Percentiles rank a stretch among this genome's conserved stretches.
Conservation (phyloP, 1,140 invertebrate species). For the Adoxophyes honmai region DNA sequence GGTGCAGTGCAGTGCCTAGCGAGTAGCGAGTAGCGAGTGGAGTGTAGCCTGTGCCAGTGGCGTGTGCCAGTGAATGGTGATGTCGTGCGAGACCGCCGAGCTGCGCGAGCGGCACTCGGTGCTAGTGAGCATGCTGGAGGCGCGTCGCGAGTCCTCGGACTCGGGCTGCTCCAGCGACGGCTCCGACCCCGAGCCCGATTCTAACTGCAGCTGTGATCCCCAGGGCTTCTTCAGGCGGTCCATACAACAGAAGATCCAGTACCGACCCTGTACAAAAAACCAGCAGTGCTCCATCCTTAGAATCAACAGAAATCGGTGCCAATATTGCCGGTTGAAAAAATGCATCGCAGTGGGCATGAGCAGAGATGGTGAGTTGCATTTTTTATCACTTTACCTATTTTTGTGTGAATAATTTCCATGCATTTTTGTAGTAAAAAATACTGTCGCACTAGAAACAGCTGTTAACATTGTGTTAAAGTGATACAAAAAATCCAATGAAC, state of each 20-base stretch:
- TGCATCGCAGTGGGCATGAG: conserved; percentile 99
- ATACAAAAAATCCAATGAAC: neutral
- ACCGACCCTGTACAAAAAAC: conserved; percentile 97
- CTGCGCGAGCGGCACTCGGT: conserved; percentile 72
- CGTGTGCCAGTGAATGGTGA: conserved; percentile 64
- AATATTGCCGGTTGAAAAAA: conserved; percentile 98
- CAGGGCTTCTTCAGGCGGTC: conserved; percentile 92
- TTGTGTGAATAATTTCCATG: neutral
- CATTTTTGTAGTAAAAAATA: neutral
- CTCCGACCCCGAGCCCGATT: conserved; percentile 61
- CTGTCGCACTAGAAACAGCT: neutral
- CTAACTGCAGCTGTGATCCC: conserved; percentile 80
- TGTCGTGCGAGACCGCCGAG: conserved; percentile 61
- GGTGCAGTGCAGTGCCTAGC: conserved; percentile 44
- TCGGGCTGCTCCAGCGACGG: conserved; percentile 81
- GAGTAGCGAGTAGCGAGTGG: conserved; percentile 30
- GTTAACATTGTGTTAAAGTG: neutral
- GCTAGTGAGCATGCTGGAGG: conserved; percentile 77
- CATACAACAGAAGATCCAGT: conserved; percentile 99
- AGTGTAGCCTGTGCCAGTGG: conserved; percentile 48
- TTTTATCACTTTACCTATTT: conserved; percentile 17
- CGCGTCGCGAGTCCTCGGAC: conserved; percentile 72
- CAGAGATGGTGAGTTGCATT: conserved; percentile 90
- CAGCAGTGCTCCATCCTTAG: conserved; percentile 97
- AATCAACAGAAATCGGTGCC: conserved; percentile 98